Evolutionary conservation across 1,140 invertebrate species (phyloP).

Genomic region (Drosophila tristis): DNA sequence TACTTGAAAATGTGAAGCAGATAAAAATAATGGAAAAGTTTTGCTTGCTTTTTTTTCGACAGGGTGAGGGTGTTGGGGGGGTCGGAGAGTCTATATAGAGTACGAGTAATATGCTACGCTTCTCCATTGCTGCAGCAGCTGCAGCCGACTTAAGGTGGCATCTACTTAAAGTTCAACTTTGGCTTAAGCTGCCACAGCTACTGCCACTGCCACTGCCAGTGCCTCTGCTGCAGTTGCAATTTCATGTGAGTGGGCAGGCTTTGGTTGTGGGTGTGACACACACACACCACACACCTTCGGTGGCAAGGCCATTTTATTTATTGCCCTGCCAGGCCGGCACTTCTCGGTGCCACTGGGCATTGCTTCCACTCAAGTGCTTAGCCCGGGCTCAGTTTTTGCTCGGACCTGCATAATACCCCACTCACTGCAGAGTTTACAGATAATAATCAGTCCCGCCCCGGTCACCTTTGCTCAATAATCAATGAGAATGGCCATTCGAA

Average conservation of each 20-base stretch:
- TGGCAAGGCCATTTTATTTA: conserved; percentile 69
- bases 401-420: not conserved
- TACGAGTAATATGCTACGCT: conserved; percentile 31
- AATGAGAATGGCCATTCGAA: not conserved
- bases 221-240: conserved; percentile 21
- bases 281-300: conserved; percentile 11
- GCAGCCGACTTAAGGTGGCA: conserved; percentile 69
- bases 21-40: conserved; percentile 83
- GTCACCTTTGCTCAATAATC: conserved; percentile 19
- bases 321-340: conserved; percentile 36
- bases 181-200: conserved; percentile 44
- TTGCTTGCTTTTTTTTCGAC: conserved; percentile 51
- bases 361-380: conserved; percentile 14
- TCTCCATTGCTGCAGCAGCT: conserved; percentile 32
- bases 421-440: conserved; percentile 17
- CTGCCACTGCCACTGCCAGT: conserved; percentile 21
- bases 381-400: conserved; percentile 5
- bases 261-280: conserved; percentile 37
- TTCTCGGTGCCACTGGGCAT: conserved; percentile 27
- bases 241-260: conserved; percentile 11
- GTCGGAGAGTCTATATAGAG: not conserved
- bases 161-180: conserved; percentile 71
- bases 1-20: conserved; percentile 77
- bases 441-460: conserved; percentile 16
- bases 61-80: not conserved